These are phyloP conservation scores for Drosophila affinis DNA, from an alignment of 2,888 invertebrate species.

Conservation along the genomic window DNA sequence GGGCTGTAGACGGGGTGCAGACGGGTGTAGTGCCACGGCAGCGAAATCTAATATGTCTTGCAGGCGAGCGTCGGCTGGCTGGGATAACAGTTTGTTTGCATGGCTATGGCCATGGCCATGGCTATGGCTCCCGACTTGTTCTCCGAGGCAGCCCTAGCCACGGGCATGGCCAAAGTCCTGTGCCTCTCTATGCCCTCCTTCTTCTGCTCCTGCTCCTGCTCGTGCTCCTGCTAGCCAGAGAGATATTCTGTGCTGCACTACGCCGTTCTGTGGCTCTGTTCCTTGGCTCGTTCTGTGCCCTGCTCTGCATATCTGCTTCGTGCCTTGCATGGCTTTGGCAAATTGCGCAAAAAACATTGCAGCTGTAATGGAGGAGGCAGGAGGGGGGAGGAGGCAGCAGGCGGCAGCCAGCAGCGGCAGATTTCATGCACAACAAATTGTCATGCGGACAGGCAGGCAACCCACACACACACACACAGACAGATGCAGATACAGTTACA, in stretches of 20 bases:
- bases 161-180: slow-evolving; percentile 24
- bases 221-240: slow-evolving; percentile 12
- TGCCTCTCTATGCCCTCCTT: slow-evolving; percentile 19
- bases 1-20: neutral
- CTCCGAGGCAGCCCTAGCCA: slow-evolving; percentile 25
- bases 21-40: neutral
- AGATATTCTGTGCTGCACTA: neutral
- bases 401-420: slow-evolving; percentile 48
- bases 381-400: slow-evolving; percentile 13
- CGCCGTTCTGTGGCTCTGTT: slow-evolving; percentile 16
- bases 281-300: slow-evolving; percentile 17
- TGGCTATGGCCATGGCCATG: slow-evolving; percentile 21
- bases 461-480: slow-evolving; percentile 49
- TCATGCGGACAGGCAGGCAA: slow-evolving; percentile 75
- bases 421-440: slow-evolving; percentile 77
- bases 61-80: slow-evolving; percentile 48
- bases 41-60: slow-evolving; percentile 77
- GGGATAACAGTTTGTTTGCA: slow-evolving; percentile 77
- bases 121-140: slow-evolving; percentile 43
- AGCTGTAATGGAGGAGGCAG: slow-evolving; percentile 13
- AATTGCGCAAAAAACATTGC: slow-evolving; percentile 74
- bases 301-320: slow-evolving; percentile 56
- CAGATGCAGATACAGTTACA: neutral
- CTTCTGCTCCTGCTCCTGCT: slow-evolving; percentile 15
- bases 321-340: slow-evolving; percentile 74